Base-by-base conservation (phyloP, 2,113 vertebrate genomes). In the Rutilus rutilus region DNA sequence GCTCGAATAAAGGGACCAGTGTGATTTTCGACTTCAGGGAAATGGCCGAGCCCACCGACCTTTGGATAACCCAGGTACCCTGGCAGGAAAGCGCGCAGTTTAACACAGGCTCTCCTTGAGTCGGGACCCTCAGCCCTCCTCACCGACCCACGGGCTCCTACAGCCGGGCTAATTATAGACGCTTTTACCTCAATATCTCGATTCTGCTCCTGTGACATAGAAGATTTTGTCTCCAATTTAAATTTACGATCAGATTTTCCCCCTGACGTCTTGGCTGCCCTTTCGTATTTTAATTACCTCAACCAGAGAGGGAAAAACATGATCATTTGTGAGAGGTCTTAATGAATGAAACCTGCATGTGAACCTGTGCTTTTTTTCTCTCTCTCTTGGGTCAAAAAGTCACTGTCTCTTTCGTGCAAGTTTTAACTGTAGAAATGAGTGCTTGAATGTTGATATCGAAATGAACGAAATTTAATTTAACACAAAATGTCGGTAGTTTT, bases 21-120 rank as follows among this genome's bases (percentile, higher is more conserved):
- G 86, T 91, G 86, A 87, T 87, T 85, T 90, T 87, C 89, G 90
- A 92, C 90, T 88, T 86, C 76, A 84, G 74, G 91, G 92, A 92
- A 91, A 90, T 45, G 78, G 67, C 69, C 50, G 84, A 91, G 88
- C 90, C 89, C 19, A 33, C 54, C 89, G 93, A 95, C 94, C 94
- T 94, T 89, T 91, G 93, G 88, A 90, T 95, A 95, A 96, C 95
- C 94, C 89, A 47, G 90, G 90, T 89, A 91, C 83, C 91, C 93
- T 95, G 94, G 95, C 94, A 92, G 39, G 77, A 90, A 92, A 91
- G 74, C 75, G 88, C 83, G 45, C 88, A 92, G 93, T 91, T 82
- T 88, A 96, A 94, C 94, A 95, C 93, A 94, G 94, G 90, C 93
- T 93, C 90, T 91, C 94, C 93, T 96, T 94, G 83, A 92, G 90